Percentiles rank a stretch among this genome's conserved stretches.
Conservation (phyloP, 2,797 vertebrate species). For the Gadopsis marmoratus region DNA sequence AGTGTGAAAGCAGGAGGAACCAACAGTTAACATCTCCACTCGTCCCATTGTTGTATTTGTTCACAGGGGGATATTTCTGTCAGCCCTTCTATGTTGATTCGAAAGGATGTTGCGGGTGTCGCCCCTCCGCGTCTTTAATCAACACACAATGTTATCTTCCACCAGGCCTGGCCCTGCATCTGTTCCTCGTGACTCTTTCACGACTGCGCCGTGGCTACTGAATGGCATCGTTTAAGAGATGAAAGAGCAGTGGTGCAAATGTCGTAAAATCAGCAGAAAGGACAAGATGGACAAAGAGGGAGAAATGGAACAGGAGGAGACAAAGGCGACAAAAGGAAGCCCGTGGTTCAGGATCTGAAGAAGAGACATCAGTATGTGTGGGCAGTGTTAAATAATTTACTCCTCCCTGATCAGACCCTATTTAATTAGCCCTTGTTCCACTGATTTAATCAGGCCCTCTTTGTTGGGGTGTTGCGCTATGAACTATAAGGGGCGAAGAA, state of each 20-base stretch:
- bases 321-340: constrained; percentile 44
- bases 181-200: constrained; percentile 54
- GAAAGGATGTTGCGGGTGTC: constrained; percentile 45
- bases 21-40: constrained; percentile 46
- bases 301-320: constrained; percentile 38
- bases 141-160: constrained; percentile 64
- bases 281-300: constrained; percentile 28
- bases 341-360: constrained; percentile 66
- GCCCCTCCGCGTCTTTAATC: constrained; percentile 57
- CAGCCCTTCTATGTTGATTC: constrained; percentile 46
- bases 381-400: constrained; percentile 86
- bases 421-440: constrained; percentile 88
- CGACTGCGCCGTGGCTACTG: constrained; percentile 36
- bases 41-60: constrained; percentile 43
- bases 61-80: constrained; percentile 54
- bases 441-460: constrained; percentile 78
- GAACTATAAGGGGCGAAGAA: constrained; percentile 53
- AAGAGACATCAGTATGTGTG: constrained; percentile 77
- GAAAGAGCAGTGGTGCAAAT: constrained; percentile 61
- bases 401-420: constrained; percentile 82
- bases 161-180: constrained; percentile 32
- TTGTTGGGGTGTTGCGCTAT: constrained; percentile 57
- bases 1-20: constrained; percentile 30
- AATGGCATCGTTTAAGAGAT: constrained; percentile 64
- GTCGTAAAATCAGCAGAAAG: constrained; percentile 51